Evolutionary conservation across 2,797 vertebrate species (phyloP).

Genomic region (Micropoecilia bifurca): DNA sequence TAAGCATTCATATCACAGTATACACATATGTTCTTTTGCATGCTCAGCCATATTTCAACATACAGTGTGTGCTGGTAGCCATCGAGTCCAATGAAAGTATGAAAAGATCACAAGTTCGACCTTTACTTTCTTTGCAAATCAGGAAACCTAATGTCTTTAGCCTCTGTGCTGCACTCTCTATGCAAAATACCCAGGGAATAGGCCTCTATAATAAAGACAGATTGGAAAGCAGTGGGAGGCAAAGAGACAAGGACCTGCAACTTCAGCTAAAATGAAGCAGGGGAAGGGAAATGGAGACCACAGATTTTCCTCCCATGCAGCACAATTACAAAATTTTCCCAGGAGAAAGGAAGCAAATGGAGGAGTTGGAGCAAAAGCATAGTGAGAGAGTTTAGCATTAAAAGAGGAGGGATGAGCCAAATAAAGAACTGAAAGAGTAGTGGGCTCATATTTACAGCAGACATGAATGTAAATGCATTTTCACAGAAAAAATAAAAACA

Average conservation of each 20-base stretch:
- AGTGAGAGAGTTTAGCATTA: constrained; percentile 43
- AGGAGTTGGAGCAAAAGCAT: constrained; percentile 29
- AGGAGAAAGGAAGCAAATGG: constrained; percentile 42
- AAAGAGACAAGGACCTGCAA: constrained; percentile 74
- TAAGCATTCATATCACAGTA: constrained; percentile 43
- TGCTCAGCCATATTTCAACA: constrained; percentile 9
- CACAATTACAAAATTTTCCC: constrained; percentile 65
- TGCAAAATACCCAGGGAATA: constrained; percentile 58
- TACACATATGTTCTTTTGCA: constrained; percentile 27
- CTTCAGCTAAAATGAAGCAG: constrained; percentile 75
- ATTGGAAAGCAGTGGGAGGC: constrained; percentile 75
- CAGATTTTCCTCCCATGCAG: constrained; percentile 63
- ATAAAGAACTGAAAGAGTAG: constrained; percentile 11
- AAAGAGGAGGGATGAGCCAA: constrained; percentile 28
- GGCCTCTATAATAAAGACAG: constrained; percentile 72
- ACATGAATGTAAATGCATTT: constrained; percentile 1
- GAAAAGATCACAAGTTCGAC: constrained; percentile 49
- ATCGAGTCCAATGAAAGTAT: constrained; percentile 41
- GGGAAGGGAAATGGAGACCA: constrained; percentile 53
- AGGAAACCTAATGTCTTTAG: constrained; percentile 59
- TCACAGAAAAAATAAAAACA: not conserved
- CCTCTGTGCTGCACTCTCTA: constrained; percentile 50
- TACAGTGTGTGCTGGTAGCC: constrained; percentile 16
- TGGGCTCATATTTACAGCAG: constrained; percentile 10
- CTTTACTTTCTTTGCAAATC: constrained; percentile 47